Evolutionary conservation across 1,140 invertebrate genomes (phyloP).

Genomic region (Drusus annulatus): DNA sequence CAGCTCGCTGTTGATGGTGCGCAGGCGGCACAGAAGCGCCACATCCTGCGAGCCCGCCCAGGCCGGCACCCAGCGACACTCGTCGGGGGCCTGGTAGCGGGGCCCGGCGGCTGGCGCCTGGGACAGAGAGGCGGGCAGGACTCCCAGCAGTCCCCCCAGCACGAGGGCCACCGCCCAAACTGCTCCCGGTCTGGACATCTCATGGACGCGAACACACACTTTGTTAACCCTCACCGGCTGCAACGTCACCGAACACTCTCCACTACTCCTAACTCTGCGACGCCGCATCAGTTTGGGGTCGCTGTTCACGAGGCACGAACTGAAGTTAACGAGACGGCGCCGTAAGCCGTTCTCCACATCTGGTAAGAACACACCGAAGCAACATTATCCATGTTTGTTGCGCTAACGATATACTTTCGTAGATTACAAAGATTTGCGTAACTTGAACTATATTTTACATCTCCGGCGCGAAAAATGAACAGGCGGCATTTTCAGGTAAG

Average conservation of each 20-base stretch:
- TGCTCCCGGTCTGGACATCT: slow-evolving; percentile 54
- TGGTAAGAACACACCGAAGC: slow-evolving; percentile 23
- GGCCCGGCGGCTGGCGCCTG: slow-evolving; percentile 63
- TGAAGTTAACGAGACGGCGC: slow-evolving; percentile 17
- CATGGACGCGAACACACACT: slow-evolving; percentile 31
- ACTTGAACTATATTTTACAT: slow-evolving; percentile 20
- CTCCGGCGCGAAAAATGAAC: background rate
- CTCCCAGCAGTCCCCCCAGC: slow-evolving; percentile 64
- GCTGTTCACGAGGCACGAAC: slow-evolving; percentile 21
- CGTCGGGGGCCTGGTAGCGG: slow-evolving; percentile 85
- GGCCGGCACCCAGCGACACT: slow-evolving; percentile 85
- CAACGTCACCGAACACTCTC: slow-evolving; percentile 17
- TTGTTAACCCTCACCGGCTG: background rate
- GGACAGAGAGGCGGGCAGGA: slow-evolving; percentile 67
- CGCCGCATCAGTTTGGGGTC: slow-evolving; percentile 25
- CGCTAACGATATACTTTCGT: slow-evolving; percentile 18
- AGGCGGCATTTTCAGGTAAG: slow-evolving; percentile 2
- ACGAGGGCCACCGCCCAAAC: slow-evolving; percentile 66
- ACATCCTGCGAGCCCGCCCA: slow-evolving; percentile 78
- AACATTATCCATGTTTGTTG: slow-evolving; percentile 45
- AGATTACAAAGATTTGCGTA: background rate
- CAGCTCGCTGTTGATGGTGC: slow-evolving; percentile 90
- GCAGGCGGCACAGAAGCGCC: slow-evolving; percentile 83
- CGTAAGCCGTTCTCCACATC: slow-evolving; percentile 29
- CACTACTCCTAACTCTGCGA: slow-evolving; percentile 4